Evolutionary conservation across 53 echinoderm and acorn worm genomes (phyloP), one percentile per base, ranked within the genome.

Genomic region (Patiria pectinifera): DNA sequence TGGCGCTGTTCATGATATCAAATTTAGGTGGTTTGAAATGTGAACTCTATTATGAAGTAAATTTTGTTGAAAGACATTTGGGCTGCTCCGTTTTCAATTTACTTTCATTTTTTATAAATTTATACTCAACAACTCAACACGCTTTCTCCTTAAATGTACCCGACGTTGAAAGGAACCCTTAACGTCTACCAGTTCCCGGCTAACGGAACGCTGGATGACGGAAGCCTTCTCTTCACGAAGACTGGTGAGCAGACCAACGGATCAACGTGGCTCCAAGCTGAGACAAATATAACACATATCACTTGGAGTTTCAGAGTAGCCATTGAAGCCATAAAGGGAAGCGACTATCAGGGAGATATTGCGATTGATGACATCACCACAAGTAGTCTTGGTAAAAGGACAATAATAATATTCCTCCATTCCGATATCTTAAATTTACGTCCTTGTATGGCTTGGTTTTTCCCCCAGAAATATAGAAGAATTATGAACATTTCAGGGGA

Each of bases 171-270:
- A 82, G 82, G 82, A 18, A 82, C 82, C 15, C 82, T 82, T 4
- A 82, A 82, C 47, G 82, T 82, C 15, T 82, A 82, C 58, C 58
- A 48, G 21, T 21, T 59, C 4, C 82, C 82, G 5, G 16, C 23
- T 4, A 82, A 82, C 19, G 82, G 82, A 46, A 59, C 82, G 18
- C 19, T 58, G 58, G 7, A 14, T 8, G 82, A 22, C 3, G 82
- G 59, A 11, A 14, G 53, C 2, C 6, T 82, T 22, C 82, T 82
- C 22, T 82, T 82, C n/a, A 53, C 82, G 5, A 10, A 2, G 82
- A 82, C n/a, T 15, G 82, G 82, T 18, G 82, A 82, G 59, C 82
- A 82, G 58, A 53, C 82, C 14, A 58, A 82, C 59, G 82, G 53
- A n/a, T 53, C 82, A 22, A 58, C 58, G 23, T 82, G 82, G 82